Percentiles rank a stretch among this genome's conserved stretches.
Conservation (phyloP, 2,797 vertebrate species). For the Centropyge bicolor region DNA sequence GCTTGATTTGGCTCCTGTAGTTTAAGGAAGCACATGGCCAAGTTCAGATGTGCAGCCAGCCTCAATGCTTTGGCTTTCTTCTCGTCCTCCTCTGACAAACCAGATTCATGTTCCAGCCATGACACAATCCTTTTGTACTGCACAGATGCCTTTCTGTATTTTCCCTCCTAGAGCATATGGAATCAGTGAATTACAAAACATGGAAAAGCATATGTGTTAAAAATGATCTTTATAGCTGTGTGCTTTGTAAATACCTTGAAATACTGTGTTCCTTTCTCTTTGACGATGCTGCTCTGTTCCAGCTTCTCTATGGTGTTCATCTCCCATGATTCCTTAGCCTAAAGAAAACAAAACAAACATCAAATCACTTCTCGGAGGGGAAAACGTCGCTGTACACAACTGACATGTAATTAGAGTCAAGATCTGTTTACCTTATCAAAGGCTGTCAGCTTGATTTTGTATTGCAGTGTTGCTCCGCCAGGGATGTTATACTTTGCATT, state of each 20-base stretch:
- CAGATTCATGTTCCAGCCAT: conserved; percentile 94
- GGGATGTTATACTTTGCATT: conserved; percentile 91
- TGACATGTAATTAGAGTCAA: not conserved
- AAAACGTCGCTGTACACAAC: not conserved
- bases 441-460: conserved; percentile 90
- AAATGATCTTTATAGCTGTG: not conserved
- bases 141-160: conserved; percentile 92
- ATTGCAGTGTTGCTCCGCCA: conserved; percentile 89
- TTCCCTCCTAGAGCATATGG: conserved; percentile 87
- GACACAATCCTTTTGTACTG: conserved; percentile 97
- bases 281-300: conserved; percentile 93
- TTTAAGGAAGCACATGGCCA: conserved; percentile 97
- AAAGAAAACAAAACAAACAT: conserved; percentile 17
- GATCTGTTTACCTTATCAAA: conserved; percentile 92
- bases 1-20: conserved; percentile 90
- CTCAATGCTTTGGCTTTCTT: conserved; percentile 87
- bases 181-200: conserved; percentile 28
- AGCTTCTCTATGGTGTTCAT: conserved; percentile 94
- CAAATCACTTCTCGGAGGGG: not conserved
- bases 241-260: conserved; percentile 89
- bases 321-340: conserved; percentile 99
- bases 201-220: not conserved
- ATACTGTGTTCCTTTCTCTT: conserved; percentile 95
- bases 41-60: conserved; percentile 94
- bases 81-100: conserved; percentile 87